Base-by-base conservation (phyloP, 2,797 vertebrate genomes). In the Oryzias sinensis region DNA sequence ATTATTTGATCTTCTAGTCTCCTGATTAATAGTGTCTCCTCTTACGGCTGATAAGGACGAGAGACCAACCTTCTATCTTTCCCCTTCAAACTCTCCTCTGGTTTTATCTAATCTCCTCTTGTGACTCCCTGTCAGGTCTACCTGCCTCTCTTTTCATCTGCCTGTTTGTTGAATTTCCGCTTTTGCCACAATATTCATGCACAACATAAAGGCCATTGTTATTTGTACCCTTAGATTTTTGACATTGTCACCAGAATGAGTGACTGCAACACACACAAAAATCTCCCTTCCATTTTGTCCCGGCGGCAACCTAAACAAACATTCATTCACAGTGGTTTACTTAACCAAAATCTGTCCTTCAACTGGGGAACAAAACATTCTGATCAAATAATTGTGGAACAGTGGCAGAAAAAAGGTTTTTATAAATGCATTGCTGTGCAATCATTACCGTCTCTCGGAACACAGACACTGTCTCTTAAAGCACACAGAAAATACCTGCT, bases 11-110 rank as follows among this genome's bases (percentile, higher is more conserved):
- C 73, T 79, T 16, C 67, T 56, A 3, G 53, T 43, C 62, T 65
- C 60, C 69, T 84, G 80, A 83, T 86, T 83, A 83, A 84, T 86
- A 62, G 73, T 70, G 81, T 78, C 77, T 76, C 62, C 68, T 76
- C 68, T 65, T 68, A 51, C 37, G 9, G 8, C 51, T 69, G 85
- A 84, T 87, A 85, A 81, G 69, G 51, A 52, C 29, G 14, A 53
- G 5, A 67, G 59, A 67, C 51, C 40, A 4, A 22, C 47, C 45
- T 65, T 76, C 79, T 71, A 63, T 82, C 72, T 58, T 59, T 65
- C 77, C 70, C 72, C 71, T 75, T 79, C 76, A 69, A 60, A 51
- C 62, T 61, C 65, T 53, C 53, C 71, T 70, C 56, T 70, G 45
- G 49, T 70, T 77, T 77, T 67, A 68, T 70, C 59, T 6, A 37